These are phyloP conservation scores for Pipistrellus pygmaeus DNA, from an alignment of 2,797 vertebrate species.

Conservation along the genomic window DNA sequence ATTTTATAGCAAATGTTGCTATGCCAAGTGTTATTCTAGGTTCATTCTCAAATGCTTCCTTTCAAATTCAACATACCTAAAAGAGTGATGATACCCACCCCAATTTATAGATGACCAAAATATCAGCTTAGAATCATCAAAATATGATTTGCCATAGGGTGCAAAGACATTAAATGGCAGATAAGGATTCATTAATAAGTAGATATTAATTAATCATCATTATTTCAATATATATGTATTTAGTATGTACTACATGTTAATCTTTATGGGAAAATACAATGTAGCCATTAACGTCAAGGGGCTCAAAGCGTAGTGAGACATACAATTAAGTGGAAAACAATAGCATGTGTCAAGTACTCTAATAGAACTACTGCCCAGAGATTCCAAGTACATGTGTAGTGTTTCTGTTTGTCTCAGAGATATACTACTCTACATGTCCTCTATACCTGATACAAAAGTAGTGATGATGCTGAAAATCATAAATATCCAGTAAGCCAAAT, in stretches of 20 bases:
- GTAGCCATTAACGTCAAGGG: neutral
- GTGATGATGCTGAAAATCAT: neutral
- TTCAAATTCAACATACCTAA: conserved; percentile 22
- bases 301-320: neutral
- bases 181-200: neutral
- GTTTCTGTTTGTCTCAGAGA: neutral
- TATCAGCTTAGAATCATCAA: neutral
- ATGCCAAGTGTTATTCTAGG: neutral
- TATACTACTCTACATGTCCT: neutral
- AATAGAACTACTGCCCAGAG: neutral
- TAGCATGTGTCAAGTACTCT: neutral
- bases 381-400: neutral
- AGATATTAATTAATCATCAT: neutral
- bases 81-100: neutral
- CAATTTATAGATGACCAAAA: neutral
- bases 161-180: neutral
- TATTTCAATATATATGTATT: neutral
- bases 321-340: neutral
- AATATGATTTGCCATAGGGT: neutral
- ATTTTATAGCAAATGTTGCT: neutral
- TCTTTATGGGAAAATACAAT: neutral
- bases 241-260: neutral
- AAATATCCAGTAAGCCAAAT: neutral
- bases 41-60: neutral
- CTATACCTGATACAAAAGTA: neutral